Evolutionary conservation across 2,113 vertebrate species (phyloP), one percentile per base, ranked within the genome.

Genomic region (Burhinus bistriatus): DNA sequence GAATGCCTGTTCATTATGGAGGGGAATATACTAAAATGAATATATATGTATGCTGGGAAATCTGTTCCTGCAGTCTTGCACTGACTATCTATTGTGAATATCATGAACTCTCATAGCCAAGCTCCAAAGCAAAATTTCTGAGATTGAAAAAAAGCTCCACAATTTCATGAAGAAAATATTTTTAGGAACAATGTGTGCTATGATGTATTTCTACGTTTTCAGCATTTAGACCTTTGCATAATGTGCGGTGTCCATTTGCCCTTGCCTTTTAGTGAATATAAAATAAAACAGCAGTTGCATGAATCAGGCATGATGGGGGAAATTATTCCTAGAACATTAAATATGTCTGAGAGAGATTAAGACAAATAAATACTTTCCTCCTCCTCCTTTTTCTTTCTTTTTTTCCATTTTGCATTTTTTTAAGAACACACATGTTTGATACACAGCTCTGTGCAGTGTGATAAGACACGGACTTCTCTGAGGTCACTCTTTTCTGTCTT

Each of bases 281-380:
- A 87, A 94, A 86, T 44, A 64, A 72, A 91, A 68, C 45, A 87
- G 62, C 55, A 40, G 22, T 72, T 90, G 58, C 36, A 57, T 54
- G 78, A 70, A 86, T 91, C 83, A 44, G 51, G 73, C 96, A 93
- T 87, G 77, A 79, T 40, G 17, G 32, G 61, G 26, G 25, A 96
- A 87, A 90, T 58, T 72, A 85, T 62, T 96, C 94, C 79, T 75
- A 57, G 51, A 86, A 89, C 15, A 69, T 78, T 29, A 95, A 97
- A 79, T 85, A 76, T 70, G 81, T 88, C 87, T 72, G 55, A 72
- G 62, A 86, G 80, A 87, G 95, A 98, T 97, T 98, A 96, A 96
- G 95, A 97, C 91, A 95, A 96, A 97, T 83, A 96, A 95, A 90
- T 90, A 92, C 78, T 88, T 87, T 34, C 62, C 77, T 85, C n/a